Conservation (phyloP, 2,888 invertebrate genomes). For the Euclidia mi region DNA sequence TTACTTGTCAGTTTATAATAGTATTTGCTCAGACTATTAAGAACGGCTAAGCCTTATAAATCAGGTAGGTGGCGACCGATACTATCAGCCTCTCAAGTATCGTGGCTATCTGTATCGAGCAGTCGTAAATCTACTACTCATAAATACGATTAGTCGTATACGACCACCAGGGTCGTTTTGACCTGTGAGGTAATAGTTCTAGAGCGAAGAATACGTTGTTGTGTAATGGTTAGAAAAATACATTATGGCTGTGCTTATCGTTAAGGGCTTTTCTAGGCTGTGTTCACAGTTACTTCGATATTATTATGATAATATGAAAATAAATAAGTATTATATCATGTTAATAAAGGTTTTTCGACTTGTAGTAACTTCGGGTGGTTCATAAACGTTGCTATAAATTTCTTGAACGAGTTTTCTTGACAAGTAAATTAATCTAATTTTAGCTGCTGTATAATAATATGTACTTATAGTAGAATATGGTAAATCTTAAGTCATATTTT, state of each 20-base stretch:
- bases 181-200: slow-evolving; percentile 32
- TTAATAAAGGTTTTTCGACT: background rate
- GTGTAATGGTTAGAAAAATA: slow-evolving; percentile 45
- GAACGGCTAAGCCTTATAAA: slow-evolving; percentile 40
- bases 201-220: slow-evolving; percentile 42
- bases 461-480: too few relatives aligned
- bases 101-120: slow-evolving; percentile 50
- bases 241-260: background rate
- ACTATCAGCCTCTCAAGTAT: slow-evolving; percentile 39
- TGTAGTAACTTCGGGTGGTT: too few relatives aligned
- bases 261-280: background rate
- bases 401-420: too few relatives aligned
- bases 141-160: slow-evolving; percentile 35
- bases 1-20: slow-evolving; percentile 14
- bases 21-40: slow-evolving; percentile 26
- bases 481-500: too few relatives aligned
- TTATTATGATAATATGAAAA: too few relatives aligned
- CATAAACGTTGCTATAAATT: too few relatives aligned
- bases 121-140: slow-evolving; percentile 13
- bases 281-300: background rate
- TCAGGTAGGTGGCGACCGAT: slow-evolving; percentile 39
- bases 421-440: too few relatives aligned
- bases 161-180: slow-evolving; percentile 26
- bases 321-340: too few relatives aligned
- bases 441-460: too few relatives aligned